Conservation (phyloP, 2,113 vertebrate species). For the Thamnophis sirtalis region DNA sequence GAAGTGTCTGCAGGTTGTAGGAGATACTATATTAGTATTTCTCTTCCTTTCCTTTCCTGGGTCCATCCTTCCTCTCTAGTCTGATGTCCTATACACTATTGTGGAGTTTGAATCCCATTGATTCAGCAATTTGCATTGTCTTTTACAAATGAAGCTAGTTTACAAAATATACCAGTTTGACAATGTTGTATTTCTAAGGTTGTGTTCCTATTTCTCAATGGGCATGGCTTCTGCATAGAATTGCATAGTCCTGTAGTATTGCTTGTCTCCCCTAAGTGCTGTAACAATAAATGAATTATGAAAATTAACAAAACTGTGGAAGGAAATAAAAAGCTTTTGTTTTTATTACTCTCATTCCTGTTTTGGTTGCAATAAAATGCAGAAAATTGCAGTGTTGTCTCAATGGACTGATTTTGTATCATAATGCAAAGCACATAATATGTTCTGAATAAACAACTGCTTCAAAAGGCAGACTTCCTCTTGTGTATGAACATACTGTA, state of each 20-base stretch:
- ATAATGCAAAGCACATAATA: neutral
- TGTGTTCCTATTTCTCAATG: neutral
- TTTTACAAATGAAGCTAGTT: neutral
- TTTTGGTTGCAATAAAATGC: neutral
- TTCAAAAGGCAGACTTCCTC: constrained; percentile 26
- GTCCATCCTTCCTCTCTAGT: neutral
- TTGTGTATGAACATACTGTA: constrained; percentile 20
- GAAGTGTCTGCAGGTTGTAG: neutral
- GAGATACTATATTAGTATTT: neutral
- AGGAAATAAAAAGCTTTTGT: neutral
- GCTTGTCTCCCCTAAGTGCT: neutral
- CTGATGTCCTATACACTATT: neutral
- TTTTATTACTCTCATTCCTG: neutral
- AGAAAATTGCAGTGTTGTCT: neutral
- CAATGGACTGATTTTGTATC: neutral
- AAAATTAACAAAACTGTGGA: neutral
- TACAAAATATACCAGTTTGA: neutral
- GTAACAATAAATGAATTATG: neutral
- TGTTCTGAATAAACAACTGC: neutral
- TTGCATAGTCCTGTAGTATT: neutral
- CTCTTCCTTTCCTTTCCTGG: neutral
- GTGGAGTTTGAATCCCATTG: neutral
- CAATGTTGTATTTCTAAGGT: neutral
- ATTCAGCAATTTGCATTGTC: neutral
- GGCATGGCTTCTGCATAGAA: neutral